Conservation (phyloP, 2,888 invertebrate species). For the Drosophila neoperkinsi region DNA sequence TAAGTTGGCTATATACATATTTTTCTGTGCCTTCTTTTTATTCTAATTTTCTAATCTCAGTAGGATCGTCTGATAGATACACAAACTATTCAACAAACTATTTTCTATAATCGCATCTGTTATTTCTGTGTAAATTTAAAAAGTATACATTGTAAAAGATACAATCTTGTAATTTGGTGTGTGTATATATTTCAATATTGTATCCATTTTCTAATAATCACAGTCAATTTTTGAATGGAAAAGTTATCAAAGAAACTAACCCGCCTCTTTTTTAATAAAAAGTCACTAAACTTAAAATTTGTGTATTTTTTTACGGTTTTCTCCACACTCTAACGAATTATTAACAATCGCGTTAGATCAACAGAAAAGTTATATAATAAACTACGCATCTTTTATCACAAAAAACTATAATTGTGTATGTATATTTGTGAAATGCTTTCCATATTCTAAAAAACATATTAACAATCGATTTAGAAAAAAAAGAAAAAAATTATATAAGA, state of each 20-base stretch:
- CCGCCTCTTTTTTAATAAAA: background rate
- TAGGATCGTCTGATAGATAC: background rate
- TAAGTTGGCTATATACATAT: background rate
- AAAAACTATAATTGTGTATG: background rate
- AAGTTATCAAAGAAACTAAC: background rate
- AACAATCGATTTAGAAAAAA: background rate
- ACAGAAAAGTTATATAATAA: too few species aligned
- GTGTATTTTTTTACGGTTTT: background rate
- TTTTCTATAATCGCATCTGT: background rate
- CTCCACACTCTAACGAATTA: rapidly evolving
- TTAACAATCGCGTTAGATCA: background rate
- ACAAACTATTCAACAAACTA: background rate
- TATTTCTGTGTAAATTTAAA: too few species aligned
- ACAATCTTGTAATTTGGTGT: background rate
- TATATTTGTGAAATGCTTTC: background rate
- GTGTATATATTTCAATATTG: background rate
- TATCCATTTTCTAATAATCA: background rate
- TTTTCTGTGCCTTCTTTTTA: background rate
- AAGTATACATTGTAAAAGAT: background rate
- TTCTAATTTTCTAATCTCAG: background rate
- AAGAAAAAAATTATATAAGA: background rate
- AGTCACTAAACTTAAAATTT: too few species aligned
- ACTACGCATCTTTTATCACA: background rate
- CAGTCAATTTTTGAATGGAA: background rate
- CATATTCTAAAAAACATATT: background rate